Conservation (phyloP, 2,888 invertebrate species). For the Camponotus fellah region DNA sequence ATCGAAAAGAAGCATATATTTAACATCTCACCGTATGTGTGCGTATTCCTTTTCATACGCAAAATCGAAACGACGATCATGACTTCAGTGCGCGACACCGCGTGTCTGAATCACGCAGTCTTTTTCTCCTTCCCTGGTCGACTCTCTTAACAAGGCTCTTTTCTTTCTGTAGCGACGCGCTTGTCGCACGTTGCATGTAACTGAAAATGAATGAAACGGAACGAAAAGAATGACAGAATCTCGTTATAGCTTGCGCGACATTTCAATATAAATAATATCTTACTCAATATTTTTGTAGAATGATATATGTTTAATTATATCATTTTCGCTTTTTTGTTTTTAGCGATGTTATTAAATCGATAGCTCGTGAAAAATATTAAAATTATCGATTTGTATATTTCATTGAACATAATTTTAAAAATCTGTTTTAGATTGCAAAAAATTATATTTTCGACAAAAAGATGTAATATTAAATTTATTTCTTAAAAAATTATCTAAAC, state of each 20-base stretch:
- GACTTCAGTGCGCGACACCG: neutral
- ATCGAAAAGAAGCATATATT: neutral
- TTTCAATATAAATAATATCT: slow-evolving; percentile 3
- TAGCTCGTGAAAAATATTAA: neutral
- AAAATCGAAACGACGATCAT: slow-evolving; percentile 19
- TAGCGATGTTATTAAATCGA: neutral
- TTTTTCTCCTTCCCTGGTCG: slow-evolving; percentile 14
- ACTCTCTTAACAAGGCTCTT: neutral
- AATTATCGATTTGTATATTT: neutral
- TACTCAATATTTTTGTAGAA: neutral
- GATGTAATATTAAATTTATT: neutral
- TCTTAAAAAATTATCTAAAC: neutral
- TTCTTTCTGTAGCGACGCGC: neutral
- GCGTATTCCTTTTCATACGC: neutral
- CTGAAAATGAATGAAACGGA: neutral
- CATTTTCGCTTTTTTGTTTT: neutral
- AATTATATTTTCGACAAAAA: neutral
- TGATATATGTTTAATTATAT: neutral
- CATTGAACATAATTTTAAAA: neutral
- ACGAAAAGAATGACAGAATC: neutral
- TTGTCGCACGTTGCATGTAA: neutral
- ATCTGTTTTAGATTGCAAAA: neutral
- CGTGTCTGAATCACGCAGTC: slow-evolving; percentile 2
- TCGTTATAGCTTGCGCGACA: neutral
- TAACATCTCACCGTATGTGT: neutral